Conservation (phyloP, 2,113 vertebrate species). For the Sturnus vulgaris region DNA sequence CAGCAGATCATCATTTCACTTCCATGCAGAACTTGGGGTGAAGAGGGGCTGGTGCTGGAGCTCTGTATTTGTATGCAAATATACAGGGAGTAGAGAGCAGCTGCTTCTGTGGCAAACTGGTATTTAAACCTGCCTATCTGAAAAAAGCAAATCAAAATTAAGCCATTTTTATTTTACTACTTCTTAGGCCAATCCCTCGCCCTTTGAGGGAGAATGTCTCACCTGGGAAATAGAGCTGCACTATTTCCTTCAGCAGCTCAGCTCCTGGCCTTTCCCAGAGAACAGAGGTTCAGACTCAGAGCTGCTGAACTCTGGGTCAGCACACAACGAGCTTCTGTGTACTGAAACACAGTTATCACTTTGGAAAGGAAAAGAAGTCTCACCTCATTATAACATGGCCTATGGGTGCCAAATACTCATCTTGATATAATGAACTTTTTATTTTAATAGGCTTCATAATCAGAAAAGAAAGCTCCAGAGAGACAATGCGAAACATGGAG, state of each 20-base stretch:
- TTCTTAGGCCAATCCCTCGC: background rate
- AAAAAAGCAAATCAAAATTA: background rate
- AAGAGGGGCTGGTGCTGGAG: background rate
- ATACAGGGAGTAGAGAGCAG: background rate
- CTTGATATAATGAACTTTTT: slow-evolving; percentile 50
- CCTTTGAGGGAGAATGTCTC: background rate
- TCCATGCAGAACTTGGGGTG: background rate
- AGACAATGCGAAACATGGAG: background rate
- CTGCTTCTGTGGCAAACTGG: background rate
- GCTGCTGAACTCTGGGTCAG: slow-evolving; percentile 37
- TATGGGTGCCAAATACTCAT: slow-evolving; percentile 54
- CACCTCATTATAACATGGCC: slow-evolving; percentile 69
- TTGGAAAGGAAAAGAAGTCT: slow-evolving; percentile 16
- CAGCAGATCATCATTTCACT: background rate
- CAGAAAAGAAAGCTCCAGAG: slow-evolving; percentile 34
- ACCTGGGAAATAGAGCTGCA: background rate
- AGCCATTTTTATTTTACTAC: background rate
- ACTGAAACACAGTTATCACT: background rate
- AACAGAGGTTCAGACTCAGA: background rate
- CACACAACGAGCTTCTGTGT: background rate
- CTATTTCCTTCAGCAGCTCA: background rate
- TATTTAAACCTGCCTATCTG: background rate
- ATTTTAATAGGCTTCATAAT: slow-evolving; percentile 51
- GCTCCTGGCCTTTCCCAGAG: background rate
- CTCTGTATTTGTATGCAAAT: slow-evolving; percentile 1